Base-by-base conservation (phyloP, 2,113 vertebrate genomes). In the Triplophysa siluroides region DNA sequence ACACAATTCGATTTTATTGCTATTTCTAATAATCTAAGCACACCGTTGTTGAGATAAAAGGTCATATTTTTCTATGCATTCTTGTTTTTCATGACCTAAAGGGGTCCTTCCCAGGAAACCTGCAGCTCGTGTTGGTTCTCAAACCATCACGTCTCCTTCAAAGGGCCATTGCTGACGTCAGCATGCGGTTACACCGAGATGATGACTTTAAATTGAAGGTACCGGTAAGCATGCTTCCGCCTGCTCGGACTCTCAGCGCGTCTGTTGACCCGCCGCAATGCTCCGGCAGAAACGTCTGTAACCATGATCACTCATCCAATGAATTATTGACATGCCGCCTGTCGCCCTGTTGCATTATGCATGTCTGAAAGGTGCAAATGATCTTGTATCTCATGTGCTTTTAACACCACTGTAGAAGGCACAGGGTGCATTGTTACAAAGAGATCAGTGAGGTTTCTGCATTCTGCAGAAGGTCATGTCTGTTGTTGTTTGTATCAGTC, bases 141-240 rank as follows among this genome's bases (percentile, higher is more conserved):
- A 92, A 96, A 41, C 97, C 97, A 0, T 95, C 94, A 77, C 91
- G 92, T 80, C 93, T 98, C 70, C 91, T 98, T 81, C 97, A 99
- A 85, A 96, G 95, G 87, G 81, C 96, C 1, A 93, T 99, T 26
- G 94, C 95, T 83, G 96, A 98, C 87, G 94, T 99, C 5, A 96
- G 95, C 81, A 95, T 98, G 83, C 96, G 94, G 81, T 91, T 97
- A 87, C 96, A 97, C 64, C 93, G 92, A 45, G 95, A 98, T 88
- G 95, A 98, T 88, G 96, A 98, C 90, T 98, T 98, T 92, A 98
- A 96, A 95, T 96, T 96, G 95, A 99, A 99, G 95, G 97, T 99
- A 94, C 95, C 93, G 92, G 94, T 96, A 94, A 96, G 94, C 91
- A 88, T 91, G 86, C 80, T 68, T 75, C 38, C 21, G 23, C n/a